Evolutionary conservation across 2,888 invertebrate genomes (phyloP), one percentile per base, ranked within the genome.

Genomic region (Cyclophora albipunctata): DNA sequence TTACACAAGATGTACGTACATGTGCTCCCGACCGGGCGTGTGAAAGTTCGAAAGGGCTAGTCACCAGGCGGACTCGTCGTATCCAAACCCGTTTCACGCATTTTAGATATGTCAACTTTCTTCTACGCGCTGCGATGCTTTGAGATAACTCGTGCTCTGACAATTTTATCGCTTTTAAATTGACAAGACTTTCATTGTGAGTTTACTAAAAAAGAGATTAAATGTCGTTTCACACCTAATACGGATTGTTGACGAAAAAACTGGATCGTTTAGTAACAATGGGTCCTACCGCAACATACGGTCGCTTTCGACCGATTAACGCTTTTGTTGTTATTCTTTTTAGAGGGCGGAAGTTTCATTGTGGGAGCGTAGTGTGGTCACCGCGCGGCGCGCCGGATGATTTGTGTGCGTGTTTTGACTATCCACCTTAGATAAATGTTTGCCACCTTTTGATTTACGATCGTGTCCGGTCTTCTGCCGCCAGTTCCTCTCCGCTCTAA

Each of bases 31-130:
- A 62, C 57, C 84, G 43, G 43, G 43, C 43, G 85, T 86, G 86
- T 84, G 86, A 86, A 86, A 86, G 84, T 84, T 81, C 73, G 75
- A 74, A 80, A 77, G 76, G 78, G 74, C 75, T 72, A 64, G 67
- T 64, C 68, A 60, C 68, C 62, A 62, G 66, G 55, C 71, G 62
- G 66, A 66, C 63, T 63, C 58, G 63, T 67, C 72, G 73, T 76
- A 80, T 80, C 78, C 66, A 69, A 81, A 84, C 85, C 79, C 61
- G 83, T 82, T 81, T 62, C 63, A 63, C 64, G 74, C 75, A 75
- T 79, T 78, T 76, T 72, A 73, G 75, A 78, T 78, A 71, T 72
- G 72, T 75, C 78, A 71, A 73, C 83, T 82, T 81, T 81, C 78
- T 75, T 81, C 71, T 66, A 68, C 62, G 56, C 60, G 60, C 60